Evolutionary conservation across 2,888 invertebrate species (phyloP), one percentile per base, ranked within the genome.

Genomic region (Ischnus inquisitorius): DNA sequence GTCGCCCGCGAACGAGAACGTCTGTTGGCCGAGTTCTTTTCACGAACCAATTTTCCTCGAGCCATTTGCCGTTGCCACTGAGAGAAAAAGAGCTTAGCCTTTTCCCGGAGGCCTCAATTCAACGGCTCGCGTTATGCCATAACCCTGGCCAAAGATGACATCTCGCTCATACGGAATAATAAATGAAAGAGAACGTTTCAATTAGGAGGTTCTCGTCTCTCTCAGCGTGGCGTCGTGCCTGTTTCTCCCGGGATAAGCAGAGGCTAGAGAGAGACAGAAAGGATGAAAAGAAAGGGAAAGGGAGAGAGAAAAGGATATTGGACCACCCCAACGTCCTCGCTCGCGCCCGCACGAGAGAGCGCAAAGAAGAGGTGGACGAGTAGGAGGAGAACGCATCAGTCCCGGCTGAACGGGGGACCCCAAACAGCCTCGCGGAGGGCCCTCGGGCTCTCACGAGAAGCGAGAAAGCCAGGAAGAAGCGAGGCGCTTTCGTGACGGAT

Each of bases 111-210:
- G 41, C 46, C 60, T 48, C 34, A 14, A 5, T 14, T 14, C 25
- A 28, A 14, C 60, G 19, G 57, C 57, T 57, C 65, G 75, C 67
- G 72, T 67, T 48, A 62, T 74, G 46, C 62, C 34, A 28, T 46
- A 46, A 46, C 64, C 76, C 64, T 28, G 72, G 76, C 60, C 84
- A 79, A 82, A 90, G 89, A 90, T 90, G 91, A 90, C 90, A 90
- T 91, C 91, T 89, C 85, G 81, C 83, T 88, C 84, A 85, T 88
- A 82, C 82, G 83, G 89, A 90, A 90, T 91, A 91, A 91, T 87
- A 91, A 91, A 91, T 90, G 91, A 90, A 90, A 90, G 90, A 88
- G 89, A 91, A 92, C 92, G 90, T 91, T 92, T 92, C 92, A 92
- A 92, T 92, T 91, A 92, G 90, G 88, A 80, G 86, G 85, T 90